Evolutionary conservation across 2,888 invertebrate genomes (phyloP), one percentile per base, ranked within the genome.

Genomic region (Pammene fasciana): DNA sequence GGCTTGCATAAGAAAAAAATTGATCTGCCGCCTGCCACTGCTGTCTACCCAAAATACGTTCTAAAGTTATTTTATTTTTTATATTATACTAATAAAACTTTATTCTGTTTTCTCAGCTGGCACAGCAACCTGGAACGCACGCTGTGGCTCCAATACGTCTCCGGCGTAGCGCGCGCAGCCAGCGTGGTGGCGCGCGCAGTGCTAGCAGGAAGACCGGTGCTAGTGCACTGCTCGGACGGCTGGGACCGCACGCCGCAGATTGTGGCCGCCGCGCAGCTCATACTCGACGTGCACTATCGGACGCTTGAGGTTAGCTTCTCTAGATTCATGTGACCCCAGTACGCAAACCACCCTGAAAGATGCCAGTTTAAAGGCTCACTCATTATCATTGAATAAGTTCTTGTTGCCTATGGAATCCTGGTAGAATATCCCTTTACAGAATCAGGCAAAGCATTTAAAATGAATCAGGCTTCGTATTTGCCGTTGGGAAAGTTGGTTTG

Each of bases 221-320:
- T 99, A 72, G 98, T 99, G 10, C 99, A 99, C 88, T 99, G 99
- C 89, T 98, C 98, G 3, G 99, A 99, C 91, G 99, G 99, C 57
- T 99, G 99, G 99, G 99, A 99, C 91, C 94, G 99, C 75, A 99
- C 99, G 68, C 97, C 99, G 56, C 99, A 99, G 93, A 97, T 99
- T 75, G 97, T 98, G 14, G 97, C 99, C 50, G 94, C 99, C 64
- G 97, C 98, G 13, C 97, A 99, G 88, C 93, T 99, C 52, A 92
- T 99, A 81, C 94, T 99, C 48, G 99, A 99, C 93, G 98, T 99
- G 0, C 96, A 95, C 90, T 99, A 99, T 87, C 94, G 99, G 76
- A 99, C 99, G 11, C 94, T 97, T 65, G 96, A 98, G 93, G 98
- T 96, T 82, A 81, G 85, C 38, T 45, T 36, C 13, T 11, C 0